A percentile compares a stretch with the other conserved stretches of the same genome.
Evolutionary conservation across 1,140 invertebrate species (phyloP).

Genomic region (Trichonephila inaurata): DNA sequence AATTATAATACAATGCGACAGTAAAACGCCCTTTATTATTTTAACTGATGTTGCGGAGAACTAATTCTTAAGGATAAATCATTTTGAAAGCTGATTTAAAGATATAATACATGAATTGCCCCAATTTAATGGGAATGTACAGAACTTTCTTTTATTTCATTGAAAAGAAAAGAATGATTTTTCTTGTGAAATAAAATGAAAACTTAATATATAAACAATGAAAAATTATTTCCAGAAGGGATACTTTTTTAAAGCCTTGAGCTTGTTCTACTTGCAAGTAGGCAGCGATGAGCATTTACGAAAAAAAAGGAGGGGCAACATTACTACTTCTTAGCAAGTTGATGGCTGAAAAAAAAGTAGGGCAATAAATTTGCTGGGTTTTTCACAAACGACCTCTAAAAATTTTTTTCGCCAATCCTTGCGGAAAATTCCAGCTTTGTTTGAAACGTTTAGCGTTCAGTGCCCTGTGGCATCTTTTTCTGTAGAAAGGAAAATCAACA

Average conservation of each 20-base stretch:
- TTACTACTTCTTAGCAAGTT: not conserved
- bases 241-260: not conserved
- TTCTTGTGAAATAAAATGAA: not conserved
- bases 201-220: not conserved
- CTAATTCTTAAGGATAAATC: too few species aligned
- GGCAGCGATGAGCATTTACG: not conserved
- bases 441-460: not conserved
- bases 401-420: not conserved
- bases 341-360: not conserved
- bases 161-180: too few species aligned
- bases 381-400: not conserved
- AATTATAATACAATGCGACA: too few species aligned
- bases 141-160: not conserved
- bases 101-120: not conserved
- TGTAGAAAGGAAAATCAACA: not conserved
- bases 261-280: not conserved
- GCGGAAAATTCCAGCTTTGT: not conserved
- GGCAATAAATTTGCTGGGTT: not conserved
- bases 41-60: too few species aligned
- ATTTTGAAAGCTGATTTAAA: too few species aligned
- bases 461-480: conserved; percentile 24
- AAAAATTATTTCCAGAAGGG: not conserved
- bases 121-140: not conserved
- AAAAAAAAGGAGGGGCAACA: not conserved
- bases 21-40: too few species aligned